phyloP scores from a whole-genome alignment of 2,113 vertebrate species.

The Globicephala melas region DNA sequence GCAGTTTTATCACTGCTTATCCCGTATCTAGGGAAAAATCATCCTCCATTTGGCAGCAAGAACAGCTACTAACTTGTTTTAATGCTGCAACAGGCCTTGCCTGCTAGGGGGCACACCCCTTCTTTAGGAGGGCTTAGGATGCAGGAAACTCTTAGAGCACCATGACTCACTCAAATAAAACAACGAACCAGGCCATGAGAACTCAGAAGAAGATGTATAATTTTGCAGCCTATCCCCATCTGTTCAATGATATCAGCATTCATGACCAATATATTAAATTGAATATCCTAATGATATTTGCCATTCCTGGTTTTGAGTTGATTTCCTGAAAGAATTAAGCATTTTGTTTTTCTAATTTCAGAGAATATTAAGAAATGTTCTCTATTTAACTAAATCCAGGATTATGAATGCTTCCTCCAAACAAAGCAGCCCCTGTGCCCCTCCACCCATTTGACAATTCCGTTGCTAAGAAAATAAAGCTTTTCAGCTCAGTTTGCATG shows the following conservation, averaged over 20 bases:
- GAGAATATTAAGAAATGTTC: slow-evolving; percentile 46
- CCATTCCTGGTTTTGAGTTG: slow-evolving; percentile 40
- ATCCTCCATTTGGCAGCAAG: slow-evolving; percentile 20
- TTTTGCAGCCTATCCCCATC: slow-evolving; percentile 39
- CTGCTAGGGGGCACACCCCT: background rate
- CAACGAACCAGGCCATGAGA: background rate
- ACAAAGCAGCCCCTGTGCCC: background rate
- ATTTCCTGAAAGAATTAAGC: slow-evolving; percentile 68
- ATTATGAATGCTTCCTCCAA: slow-evolving; percentile 44
- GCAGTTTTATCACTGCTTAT: slow-evolving; percentile 27
- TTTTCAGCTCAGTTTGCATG: background rate
- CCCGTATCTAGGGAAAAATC: background rate
- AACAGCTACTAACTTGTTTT: background rate
- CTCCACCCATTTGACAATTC: background rate
- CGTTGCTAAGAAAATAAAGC: background rate
- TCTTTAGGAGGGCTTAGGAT: background rate
- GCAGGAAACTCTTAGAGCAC: background rate
- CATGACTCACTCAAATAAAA: slow-evolving; percentile 43
- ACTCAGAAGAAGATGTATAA: background rate
- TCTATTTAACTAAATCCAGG: slow-evolving; percentile 52
- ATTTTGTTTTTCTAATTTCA: slow-evolving; percentile 63
- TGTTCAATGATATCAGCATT: slow-evolving; percentile 49
- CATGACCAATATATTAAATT: slow-evolving; percentile 50
- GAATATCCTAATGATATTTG: slow-evolving; percentile 58
- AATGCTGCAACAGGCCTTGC: background rate